Percentiles rank a stretch among this genome's conserved stretches.
These are phyloP conservation scores for Spodoptera picta DNA, from an alignment of 2,888 invertebrate species.

Conservation along the genomic window DNA sequence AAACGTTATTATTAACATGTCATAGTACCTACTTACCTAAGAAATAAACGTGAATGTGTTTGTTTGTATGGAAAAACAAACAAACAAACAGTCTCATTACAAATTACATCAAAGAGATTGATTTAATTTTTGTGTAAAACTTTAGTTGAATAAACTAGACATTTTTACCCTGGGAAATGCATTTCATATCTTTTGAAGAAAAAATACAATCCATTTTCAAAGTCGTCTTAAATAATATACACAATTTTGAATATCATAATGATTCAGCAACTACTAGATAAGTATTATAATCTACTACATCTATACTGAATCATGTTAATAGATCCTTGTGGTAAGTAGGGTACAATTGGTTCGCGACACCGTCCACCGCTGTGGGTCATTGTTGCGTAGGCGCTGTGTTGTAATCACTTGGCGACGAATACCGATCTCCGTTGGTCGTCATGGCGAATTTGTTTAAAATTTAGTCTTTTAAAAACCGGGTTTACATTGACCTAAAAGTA, in stretches of 20 bases:
- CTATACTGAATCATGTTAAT: conserved; percentile 27
- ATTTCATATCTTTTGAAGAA: no score
- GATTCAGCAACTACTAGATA: neutral
- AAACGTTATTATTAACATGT: no score
- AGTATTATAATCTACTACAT: neutral
- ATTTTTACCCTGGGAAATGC: no score
- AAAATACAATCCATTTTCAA: no score
- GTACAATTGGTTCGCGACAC: conserved; percentile 37
- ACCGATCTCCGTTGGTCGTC: conserved; percentile 42
- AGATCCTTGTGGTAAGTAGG: conserved; percentile 45
- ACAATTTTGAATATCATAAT: neutral
- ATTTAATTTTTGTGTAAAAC: no score
- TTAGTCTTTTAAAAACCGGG: conserved; percentile 25
- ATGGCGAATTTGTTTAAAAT: conserved; percentile 31
- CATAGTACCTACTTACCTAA: no score
- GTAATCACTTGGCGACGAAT: conserved; percentile 57
- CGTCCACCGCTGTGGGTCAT: conserved; percentile 50
- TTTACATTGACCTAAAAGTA: conserved; percentile 12
- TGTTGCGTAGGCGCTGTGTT: conserved; percentile 66
- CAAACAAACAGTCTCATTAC: no score
- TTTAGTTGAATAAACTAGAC: no score
- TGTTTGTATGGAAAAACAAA: no score
- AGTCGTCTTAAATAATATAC: no score
- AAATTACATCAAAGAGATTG: no score
- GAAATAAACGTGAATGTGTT: no score